Evolutionary conservation across 2,888 invertebrate genomes (phyloP), one percentile per base, ranked within the genome.

Genomic region (Tetragonula carbonaria): DNA sequence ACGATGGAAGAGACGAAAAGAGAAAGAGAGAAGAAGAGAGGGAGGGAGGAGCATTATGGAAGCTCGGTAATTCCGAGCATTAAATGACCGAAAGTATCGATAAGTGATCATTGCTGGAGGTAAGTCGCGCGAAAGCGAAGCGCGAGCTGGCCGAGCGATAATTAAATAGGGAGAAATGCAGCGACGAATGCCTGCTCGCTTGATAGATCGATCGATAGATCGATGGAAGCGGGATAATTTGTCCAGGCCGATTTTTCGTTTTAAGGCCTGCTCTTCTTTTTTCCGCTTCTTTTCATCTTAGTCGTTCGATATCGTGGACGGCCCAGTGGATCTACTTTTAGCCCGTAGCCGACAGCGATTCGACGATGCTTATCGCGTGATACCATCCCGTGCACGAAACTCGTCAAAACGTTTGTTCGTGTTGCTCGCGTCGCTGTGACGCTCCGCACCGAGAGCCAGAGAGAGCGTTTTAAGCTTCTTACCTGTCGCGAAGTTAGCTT

Each of bases 361-460:
- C 71, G 51, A 74, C 62, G 78, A 82, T 67, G 65, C 74, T 73
- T 85, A 84, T 85, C 85, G 85, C 80, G 85, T 80, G 85, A 85
- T 74, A 84, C 68, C 67, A 21, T n/a, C 38, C 70, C 73, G 55
- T 59, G 65, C 84, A 74, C 80, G 80, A 80, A 74, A 74, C 76
- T 80, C 85, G 84, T 84, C 80, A 55, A 76, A 80, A 84, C 45
- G 72, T 55, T 45, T 8, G 67, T 77, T 80, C 80, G 77, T 63
- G 76, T 74, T 67, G 63, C 57, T 50, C 63, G 63, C 33, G 51
- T 73, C 68, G 67, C 74, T 63, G 67, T 70, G 74, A 74, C 59
- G 74, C 74, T 72, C 8, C n/a, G 71, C 51, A 59, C 75, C 62
- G 72, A 66, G 53, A 33, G 38, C 62, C 50, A 65, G 62, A 18